Conservation (phyloP, 2,113 vertebrate genomes). For the Burhinus oedicnemus region DNA sequence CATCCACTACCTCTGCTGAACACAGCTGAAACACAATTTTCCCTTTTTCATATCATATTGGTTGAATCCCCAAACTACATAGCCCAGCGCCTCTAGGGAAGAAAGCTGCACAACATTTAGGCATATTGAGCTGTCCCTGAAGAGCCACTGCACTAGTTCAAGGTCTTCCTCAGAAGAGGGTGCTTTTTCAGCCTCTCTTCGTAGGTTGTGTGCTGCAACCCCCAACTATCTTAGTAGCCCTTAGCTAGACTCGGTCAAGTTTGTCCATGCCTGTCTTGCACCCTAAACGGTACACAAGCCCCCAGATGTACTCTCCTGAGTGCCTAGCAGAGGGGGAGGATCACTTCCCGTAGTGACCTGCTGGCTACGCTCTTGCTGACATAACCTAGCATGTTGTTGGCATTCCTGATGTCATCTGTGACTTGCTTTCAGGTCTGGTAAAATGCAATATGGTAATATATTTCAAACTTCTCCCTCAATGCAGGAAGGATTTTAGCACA, state of each 20-base stretch:
- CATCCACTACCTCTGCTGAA: not conserved
- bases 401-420: not conserved
- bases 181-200: not conserved
- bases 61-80: no score
- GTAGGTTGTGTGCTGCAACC: accelerated
- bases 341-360: not conserved
- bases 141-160: not conserved
- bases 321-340: not conserved
- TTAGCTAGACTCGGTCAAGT: not conserved
- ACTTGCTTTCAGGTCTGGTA: not conserved
- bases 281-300: accelerated
- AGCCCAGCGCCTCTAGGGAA: not conserved
- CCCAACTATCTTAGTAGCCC: accelerated
- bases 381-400: accelerated
- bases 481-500: not conserved
- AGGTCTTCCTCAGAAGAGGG: not conserved
- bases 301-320: accelerated
- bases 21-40: not conserved
- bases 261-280: not conserved
- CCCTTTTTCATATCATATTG: not conserved
- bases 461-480: not conserved
- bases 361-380: not conserved
- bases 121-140: not conserved
- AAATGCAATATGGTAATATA: accelerated
- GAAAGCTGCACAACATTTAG: not conserved